Base-by-base conservation (phyloP, 2,888 invertebrate species). In the Deladenus siricidicola region DNA sequence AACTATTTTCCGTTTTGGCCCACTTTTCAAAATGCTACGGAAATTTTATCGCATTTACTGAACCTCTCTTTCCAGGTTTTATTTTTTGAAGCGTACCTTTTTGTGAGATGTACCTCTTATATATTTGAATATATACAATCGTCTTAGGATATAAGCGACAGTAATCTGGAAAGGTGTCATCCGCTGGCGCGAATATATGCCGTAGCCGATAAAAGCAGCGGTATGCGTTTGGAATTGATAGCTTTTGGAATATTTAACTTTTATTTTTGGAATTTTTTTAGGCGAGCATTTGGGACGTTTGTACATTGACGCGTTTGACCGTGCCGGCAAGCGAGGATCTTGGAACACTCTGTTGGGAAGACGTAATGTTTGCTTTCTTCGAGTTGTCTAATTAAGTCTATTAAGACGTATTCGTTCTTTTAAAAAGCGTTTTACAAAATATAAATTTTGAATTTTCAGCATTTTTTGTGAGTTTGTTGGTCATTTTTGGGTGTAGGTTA, bases 1-100 rank as follows among this genome's bases (percentile, higher is more conserved):
- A 74, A 75, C 21, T 68, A 77, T 60, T 77, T 77, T 64, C 77
- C 77, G 6, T 75, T 75, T 66, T 75, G 74, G 77, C 70, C 69
- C 4, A 77, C 77, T n/a, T 78, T 75, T 61, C 68, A 76, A 48
- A 76, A 74, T 51, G 58, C 74, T 30, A 52, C 62, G 14, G 55
- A 58, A 26, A 57, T 76, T 23, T 63, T 73, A 23, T 62, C 68
- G 2, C 71, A 72, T 54, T 62, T 76, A 39, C 70, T 76, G 62
- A 67, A 70, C 48, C 58, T 78, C 44, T 64, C 70, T 23, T 76
- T 77, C 56, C 63, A 68, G 65, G 71, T 70, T 28, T 6, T 24
- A 19, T 45, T 63, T 10, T 24, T 39, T n/a, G n/a, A n/a, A n/a
- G 29, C 60, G 19, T 21, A 26, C n/a, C 19, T 30, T 26, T 39